These are phyloP conservation scores for Dendrophyllia cribrosa DNA, from an alignment of 64 coral and sea anemone genomes.

Conservation along the genomic window DNA sequence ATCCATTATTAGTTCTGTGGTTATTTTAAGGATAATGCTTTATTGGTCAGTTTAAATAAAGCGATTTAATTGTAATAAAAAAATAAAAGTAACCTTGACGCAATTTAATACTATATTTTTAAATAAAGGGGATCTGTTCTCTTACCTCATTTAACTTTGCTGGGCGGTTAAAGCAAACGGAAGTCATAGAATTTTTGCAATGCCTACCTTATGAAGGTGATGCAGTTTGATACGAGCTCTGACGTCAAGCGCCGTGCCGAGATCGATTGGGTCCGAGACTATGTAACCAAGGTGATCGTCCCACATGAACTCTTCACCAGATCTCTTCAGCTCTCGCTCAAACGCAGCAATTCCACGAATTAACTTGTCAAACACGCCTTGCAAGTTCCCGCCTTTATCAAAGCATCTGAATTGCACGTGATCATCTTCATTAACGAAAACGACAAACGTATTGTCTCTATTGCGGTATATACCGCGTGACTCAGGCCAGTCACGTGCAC, in stretches of 20 bases:
- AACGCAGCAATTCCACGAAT: slow-evolving; percentile 63
- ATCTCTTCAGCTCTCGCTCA: slow-evolving; percentile 59
- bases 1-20: no score
- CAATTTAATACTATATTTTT: no score
- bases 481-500: slow-evolving; percentile 87
- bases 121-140: no score
- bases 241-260: slow-evolving; percentile 77
- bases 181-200: background rate
- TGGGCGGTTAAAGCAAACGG: background rate
- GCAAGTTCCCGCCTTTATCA: slow-evolving; percentile 54
- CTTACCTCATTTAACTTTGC: background rate
- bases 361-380: slow-evolving; percentile 65
- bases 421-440: slow-evolving; percentile 83
- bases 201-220: slow-evolving; percentile 70
- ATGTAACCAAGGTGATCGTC: slow-evolving; percentile 80
- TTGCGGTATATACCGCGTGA: slow-evolving; percentile 79
- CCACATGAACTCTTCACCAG: slow-evolving; percentile 77
- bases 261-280: slow-evolving; percentile 75
- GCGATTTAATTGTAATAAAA: no score
- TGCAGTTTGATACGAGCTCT: slow-evolving; percentile 68
- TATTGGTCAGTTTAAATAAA: no score
- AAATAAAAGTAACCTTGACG: no score
- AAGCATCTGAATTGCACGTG: slow-evolving; percentile 80
- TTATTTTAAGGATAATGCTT: no score
- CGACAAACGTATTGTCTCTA: slow-evolving; percentile 77